phyloP scores from a whole-genome alignment of 2,797 vertebrate species.

The Thamnophis elegans region DNA sequence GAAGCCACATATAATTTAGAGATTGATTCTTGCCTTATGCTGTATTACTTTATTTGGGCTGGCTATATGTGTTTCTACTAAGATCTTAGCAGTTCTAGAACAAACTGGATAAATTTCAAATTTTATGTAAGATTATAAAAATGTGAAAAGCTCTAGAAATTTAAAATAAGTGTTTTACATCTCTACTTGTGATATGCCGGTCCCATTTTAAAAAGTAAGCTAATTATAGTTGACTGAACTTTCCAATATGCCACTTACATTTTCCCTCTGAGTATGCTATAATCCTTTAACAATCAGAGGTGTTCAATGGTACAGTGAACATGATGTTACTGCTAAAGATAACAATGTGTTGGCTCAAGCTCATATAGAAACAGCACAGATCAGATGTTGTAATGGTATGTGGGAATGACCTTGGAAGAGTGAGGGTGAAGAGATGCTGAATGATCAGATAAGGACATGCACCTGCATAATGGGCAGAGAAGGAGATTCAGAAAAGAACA shows the following conservation, averaged over 20 bases:
- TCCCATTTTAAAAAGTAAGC: background rate
- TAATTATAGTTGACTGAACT: background rate
- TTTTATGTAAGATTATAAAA: background rate
- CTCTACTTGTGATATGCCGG: background rate
- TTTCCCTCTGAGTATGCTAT: background rate
- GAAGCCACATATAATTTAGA: background rate
- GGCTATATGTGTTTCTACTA: background rate
- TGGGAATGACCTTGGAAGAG: background rate
- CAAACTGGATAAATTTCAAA: background rate
- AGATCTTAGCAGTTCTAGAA: background rate
- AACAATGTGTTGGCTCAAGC: background rate
- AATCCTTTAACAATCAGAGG: background rate
- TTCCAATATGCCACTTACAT: background rate
- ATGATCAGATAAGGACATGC: background rate
- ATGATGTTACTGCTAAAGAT: background rate
- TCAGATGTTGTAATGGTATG: background rate
- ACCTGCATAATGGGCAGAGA: background rate
- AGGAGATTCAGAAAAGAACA: background rate
- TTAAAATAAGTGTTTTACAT: background rate
- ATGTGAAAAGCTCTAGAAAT: background rate
- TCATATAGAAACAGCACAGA: background rate
- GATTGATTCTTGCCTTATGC: background rate
- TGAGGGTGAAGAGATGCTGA: background rate
- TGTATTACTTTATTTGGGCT: background rate
- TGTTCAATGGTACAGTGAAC: background rate